These are phyloP conservation scores for Helicoverpa zea DNA, from an alignment of 1,140 invertebrate genomes.

Conservation along the genomic window DNA sequence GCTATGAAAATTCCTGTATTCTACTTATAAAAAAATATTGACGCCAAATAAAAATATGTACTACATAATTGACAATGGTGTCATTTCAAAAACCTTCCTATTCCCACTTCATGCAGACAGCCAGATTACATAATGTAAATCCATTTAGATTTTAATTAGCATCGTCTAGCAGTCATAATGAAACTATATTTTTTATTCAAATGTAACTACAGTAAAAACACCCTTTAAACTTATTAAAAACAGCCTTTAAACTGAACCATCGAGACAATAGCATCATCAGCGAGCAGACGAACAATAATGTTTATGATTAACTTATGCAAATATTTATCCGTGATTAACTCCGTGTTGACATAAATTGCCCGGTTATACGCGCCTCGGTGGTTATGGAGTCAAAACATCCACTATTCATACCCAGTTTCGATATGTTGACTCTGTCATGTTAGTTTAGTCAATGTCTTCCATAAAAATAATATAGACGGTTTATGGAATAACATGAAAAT, in stretches of 20 bases:
- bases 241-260: not conserved
- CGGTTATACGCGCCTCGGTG: constrained; percentile 54
- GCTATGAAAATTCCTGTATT: too few species aligned
- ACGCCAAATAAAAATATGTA: too few species aligned
- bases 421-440: constrained; percentile 22
- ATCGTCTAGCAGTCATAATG: too few species aligned
- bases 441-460: constrained; percentile 27
- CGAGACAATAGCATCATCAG: constrained; percentile 46
- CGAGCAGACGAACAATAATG: constrained; percentile 56
- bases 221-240: not conserved
- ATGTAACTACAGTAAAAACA: not conserved
- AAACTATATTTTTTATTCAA: too few species aligned
- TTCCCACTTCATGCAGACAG: too few species aligned
- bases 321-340: constrained; percentile 69
- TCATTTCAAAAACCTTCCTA: too few species aligned
- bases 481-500: not conserved
- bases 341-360: constrained; percentile 60
- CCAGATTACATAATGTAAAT: too few species aligned
- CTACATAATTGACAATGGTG: too few species aligned
- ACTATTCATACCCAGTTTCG: constrained; percentile 50
- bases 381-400: constrained; percentile 60
- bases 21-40: too few species aligned
- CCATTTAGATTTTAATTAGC: too few species aligned
- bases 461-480: constrained; percentile 10
- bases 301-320: constrained; percentile 71